Evolutionary conservation across 2,888 invertebrate species (phyloP), one percentile per base, ranked within the genome.

Genomic region (Melanargia galathea): DNA sequence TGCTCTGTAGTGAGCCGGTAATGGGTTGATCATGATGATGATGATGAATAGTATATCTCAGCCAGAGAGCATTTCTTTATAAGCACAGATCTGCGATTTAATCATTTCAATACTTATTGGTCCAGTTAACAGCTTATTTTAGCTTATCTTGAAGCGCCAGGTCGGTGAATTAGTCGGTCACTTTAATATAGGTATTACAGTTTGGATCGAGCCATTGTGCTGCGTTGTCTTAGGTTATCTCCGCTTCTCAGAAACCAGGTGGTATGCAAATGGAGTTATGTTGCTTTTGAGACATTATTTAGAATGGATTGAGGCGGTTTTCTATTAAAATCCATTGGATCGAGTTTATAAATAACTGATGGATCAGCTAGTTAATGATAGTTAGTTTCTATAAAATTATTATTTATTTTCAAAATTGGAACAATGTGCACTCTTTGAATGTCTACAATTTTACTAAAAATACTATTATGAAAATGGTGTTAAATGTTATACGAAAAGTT

Each of bases 201-300:
- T 30, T 54, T 45, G 35, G 57, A 51, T 26, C 46, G 48, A 57
- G 26, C 52, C 46, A 61, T 61, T 64, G 63, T 64, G n/a, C n/a
- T 60, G 35, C 40, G 30, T 49, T 49, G 51, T 52, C 51, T 20
- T 49, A 52, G 57, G 61, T 64, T 64, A 64, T 64, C 64, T 56
- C 30, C 20, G 40, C 40, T 64, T 22, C 46, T 20, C 57, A 61
- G 61, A 46, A 57, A 20, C 49, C 24, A 49, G 33, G 33, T 35
- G 45, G 46, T 40, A 52, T 52, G 61, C 30, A 49, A 56, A 40
- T 56, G 30, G 16, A 35, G 33, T 38, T 48, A 22, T 24, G 24
- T 35, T 48, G 46, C 33, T 33, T 13, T 35, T 52, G 20, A 46
- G 11, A 48, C 33, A 35, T 35, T 26, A 20, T 52, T 48, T 22